Base-by-base conservation (phyloP, 2,888 invertebrate species). In the Polia nebulosa region DNA sequence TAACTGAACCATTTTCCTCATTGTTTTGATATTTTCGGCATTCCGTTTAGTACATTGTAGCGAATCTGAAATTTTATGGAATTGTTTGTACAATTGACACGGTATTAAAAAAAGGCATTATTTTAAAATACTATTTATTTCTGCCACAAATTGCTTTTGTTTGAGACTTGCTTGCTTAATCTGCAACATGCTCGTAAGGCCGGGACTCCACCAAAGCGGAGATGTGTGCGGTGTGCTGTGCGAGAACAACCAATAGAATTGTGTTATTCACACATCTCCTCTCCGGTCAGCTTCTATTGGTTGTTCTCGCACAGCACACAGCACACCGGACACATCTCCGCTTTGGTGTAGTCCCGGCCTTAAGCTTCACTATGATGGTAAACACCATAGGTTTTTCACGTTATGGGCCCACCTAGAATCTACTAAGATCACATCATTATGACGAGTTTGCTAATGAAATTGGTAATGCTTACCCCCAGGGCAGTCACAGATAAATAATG, bases 1-100 rank as follows among this genome's bases (percentile, higher is more conserved):
- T 49, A 72, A 34, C 29, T 29, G 27, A 36, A 51, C 15, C n/a
- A 29, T 63, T 36, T 51, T 41, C 20, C 3, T 6, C 11, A 41
- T 39, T 32, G 20, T 72, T 72, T 39, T 22, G 1, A 47, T 49
- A 34, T 1, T 22, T 20, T 39, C 27, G 27, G 34, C 20, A n/a
- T 32, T 29, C 17, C 15, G n/a, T 29, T 32, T 36, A 34, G 9
- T 13, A 39, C 0, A 20, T 29, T 20, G 45, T 22, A 41, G 22
- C 52, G 15, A 53, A 53, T 65, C 27, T 41, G 8, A 53, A 17
- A 53, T 39, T 39, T 5, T n/a, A n/a, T n/a, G 32, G 0, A 34
- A 41, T 36, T 2, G 29, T 9, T 39, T 39, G 13, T 41, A 58
- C 29, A 25, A 47, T 49, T 60, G 20, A n/a, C 39, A 49, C 29